A percentile compares a stretch with the other conserved stretches of the same genome.
These are phyloP conservation scores for Hyposoter didymator DNA, from an alignment of 2,888 invertebrate genomes.

Conservation along the genomic window DNA sequence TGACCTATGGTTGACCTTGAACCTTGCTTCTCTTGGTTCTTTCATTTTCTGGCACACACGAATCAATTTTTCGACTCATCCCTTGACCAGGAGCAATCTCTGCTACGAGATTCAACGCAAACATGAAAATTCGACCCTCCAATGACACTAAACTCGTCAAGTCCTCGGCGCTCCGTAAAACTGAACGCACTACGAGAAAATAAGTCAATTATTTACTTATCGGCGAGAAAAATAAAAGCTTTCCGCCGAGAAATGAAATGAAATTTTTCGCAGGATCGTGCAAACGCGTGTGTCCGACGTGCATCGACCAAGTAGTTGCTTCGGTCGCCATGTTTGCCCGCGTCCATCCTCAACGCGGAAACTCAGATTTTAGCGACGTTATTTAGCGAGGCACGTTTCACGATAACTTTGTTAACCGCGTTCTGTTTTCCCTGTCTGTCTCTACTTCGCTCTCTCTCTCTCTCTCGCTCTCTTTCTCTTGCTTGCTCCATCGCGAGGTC, in stretches of 20 bases:
- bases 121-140: neutral
- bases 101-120: neutral
- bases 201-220: neutral
- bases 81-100: neutral
- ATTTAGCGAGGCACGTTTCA: constrained; percentile 80
- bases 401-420: constrained; percentile 80
- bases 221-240: neutral
- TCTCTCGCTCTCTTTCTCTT: constrained; percentile 37
- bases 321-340: neutral
- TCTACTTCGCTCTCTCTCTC: constrained; percentile 46
- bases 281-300: constrained; percentile 31
- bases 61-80: neutral
- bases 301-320: neutral
- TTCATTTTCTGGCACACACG: neutral
- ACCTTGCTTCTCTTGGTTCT: neutral
- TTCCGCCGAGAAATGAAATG: neutral
- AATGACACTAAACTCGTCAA: neutral
- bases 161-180: neutral
- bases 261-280: neutral
- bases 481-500: constrained; percentile 43
- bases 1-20: neutral
- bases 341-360: constrained; percentile 15
- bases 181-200: neutral
- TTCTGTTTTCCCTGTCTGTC: constrained; percentile 40
- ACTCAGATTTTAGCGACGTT: constrained; percentile 69